Evolutionary conservation across 35 echinoderm and acorn worm genomes (phyloP).

Genomic region (Ophioderma brevispina): DNA sequence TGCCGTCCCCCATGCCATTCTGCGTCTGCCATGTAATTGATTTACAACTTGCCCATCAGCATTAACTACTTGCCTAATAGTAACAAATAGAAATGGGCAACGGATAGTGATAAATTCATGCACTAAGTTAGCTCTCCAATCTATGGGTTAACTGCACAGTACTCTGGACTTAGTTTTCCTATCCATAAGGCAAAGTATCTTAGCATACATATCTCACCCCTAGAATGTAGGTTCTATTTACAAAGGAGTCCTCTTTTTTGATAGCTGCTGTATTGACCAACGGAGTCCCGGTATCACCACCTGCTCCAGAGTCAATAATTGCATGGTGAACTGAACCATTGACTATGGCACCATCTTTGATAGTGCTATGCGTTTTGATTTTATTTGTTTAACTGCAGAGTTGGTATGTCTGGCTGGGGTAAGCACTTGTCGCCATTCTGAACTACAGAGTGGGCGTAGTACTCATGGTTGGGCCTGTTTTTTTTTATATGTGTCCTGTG

Average conservation of each 20-base stretch:
- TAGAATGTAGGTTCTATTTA: neutral
- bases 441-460: neutral
- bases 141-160: too few species aligned
- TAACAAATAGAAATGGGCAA: too few species aligned
- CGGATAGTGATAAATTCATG: too few species aligned
- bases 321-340: neutral
- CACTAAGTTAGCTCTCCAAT: too few species aligned
- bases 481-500: too few species aligned
- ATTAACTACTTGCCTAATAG: too few species aligned
- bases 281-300: neutral
- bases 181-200: too few species aligned
- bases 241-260: neutral
- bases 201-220: constrained; percentile 12
- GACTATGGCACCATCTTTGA: neutral
- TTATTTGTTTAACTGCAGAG: constrained; percentile 4
- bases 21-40: too few species aligned
- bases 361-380: neutral
- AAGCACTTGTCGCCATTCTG: neutral
- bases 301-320: neutral
- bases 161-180: too few species aligned
- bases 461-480: too few species aligned
- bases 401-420: neutral
- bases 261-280: neutral
- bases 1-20: too few species aligned
- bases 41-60: too few species aligned